Conservation (phyloP, 2,888 invertebrate species). For the Tuta absoluta region DNA sequence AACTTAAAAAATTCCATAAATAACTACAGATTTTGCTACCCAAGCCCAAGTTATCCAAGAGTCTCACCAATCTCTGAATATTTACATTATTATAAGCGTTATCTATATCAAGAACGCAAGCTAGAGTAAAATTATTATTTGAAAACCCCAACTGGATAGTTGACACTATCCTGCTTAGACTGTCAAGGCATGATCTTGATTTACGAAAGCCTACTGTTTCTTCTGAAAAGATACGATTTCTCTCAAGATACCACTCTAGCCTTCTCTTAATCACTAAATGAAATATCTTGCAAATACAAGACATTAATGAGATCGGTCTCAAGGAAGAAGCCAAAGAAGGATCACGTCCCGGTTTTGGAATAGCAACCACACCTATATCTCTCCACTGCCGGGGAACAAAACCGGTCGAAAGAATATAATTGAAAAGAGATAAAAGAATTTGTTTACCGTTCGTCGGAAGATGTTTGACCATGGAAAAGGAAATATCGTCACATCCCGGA, state of each 20-base stretch:
- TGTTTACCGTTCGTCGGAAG: not conserved
- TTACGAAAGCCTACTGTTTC: conserved; percentile 4
- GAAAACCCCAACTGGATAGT: not conserved
- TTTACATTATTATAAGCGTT: conserved; percentile 3
- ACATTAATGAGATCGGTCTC: conserved; percentile 25
- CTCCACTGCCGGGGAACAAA: conserved; percentile 7
- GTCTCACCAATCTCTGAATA: not conserved
- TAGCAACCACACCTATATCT: not conserved
- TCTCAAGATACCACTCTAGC: conserved; percentile 15
- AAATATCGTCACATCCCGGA: conserved; percentile 29
- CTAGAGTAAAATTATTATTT: not conserved
- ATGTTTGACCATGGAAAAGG: conserved; percentile 18
- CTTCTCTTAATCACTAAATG: conserved; percentile 9
- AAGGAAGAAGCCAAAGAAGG: conserved; percentile 9
- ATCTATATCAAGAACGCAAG: too few relatives aligned
- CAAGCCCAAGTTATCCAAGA: not conserved
- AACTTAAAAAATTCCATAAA: too few relatives aligned
- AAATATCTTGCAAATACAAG: not conserved
- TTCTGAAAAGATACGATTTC: conserved; percentile 8
- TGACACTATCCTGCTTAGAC: not conserved
- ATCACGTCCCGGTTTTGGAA: conserved; percentile 16
- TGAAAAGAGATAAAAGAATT: not conserved
- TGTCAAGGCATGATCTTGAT: not conserved
- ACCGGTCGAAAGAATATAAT: not conserved
- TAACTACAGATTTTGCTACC: not conserved